These are phyloP conservation scores for Oryzias sinensis DNA, from an alignment of 2,797 vertebrate species.

Conservation along the genomic window DNA sequence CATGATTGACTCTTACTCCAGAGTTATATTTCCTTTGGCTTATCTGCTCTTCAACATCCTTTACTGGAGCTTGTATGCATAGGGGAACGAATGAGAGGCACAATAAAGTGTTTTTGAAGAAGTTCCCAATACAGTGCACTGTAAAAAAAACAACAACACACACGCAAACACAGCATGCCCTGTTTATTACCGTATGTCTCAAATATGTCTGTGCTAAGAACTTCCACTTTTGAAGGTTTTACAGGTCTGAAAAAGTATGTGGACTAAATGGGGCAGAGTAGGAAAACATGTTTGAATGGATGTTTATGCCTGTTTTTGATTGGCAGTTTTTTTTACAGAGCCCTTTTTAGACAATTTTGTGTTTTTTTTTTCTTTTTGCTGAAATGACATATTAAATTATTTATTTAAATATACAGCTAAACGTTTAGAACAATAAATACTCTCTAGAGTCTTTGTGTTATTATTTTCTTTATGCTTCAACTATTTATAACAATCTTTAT, in stretches of 20 bases:
- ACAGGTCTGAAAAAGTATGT: no score
- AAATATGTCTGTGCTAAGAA: no score
- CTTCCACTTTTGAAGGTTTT: no score
- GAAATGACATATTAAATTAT: conserved; percentile 7
- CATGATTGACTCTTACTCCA: conserved; percentile 89
- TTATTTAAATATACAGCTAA: conserved; percentile 7
- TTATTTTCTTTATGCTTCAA: no score
- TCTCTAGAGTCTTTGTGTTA: neutral
- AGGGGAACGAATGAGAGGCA: conserved; percentile 17
- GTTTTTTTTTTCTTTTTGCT: conserved; percentile 17
- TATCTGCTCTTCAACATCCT: conserved; percentile 92
- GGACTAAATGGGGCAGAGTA: no score
- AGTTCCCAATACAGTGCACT: conserved; percentile 2
- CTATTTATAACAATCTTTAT: no score
- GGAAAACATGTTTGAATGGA: conserved; percentile 3
- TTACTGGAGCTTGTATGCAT: conserved; percentile 88
- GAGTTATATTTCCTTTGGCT: conserved; percentile 85
- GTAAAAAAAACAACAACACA: neutral
- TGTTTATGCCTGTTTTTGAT: conserved; percentile 22
- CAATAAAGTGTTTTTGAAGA: neutral
- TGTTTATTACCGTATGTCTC: no score
- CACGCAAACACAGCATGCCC: neutral
- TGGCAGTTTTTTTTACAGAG: conserved; percentile 51
- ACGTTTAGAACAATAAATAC: conserved; percentile 35
- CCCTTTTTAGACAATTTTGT: conserved; percentile 12